Evolutionary conservation across 2,113 vertebrate species (phyloP).

Genomic region (Passerina amoena): DNA sequence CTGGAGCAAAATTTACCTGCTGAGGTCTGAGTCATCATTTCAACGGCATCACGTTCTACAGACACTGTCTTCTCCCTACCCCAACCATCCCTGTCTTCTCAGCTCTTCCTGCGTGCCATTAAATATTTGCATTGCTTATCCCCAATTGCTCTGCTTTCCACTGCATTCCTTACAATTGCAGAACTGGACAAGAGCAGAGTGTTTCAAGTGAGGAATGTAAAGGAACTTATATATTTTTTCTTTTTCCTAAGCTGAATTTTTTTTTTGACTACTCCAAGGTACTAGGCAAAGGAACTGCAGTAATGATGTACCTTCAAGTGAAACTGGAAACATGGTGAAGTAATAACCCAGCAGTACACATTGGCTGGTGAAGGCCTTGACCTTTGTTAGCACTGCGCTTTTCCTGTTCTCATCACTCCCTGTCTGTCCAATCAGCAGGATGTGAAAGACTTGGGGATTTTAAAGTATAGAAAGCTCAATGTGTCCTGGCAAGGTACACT

Average conservation of each 20-base stretch:
- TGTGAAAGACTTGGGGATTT: neutral
- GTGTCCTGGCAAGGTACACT: neutral
- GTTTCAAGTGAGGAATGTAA: neutral
- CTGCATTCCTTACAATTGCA: neutral
- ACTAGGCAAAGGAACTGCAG: neutral
- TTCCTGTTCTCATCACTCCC: neutral
- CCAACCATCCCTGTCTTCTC: neutral
- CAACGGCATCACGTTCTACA: neutral
- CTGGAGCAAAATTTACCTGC: slow-evolving; percentile 31
- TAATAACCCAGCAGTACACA: neutral
- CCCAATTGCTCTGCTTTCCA: neutral
- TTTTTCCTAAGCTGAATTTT: neutral
- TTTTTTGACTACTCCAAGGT: neutral
- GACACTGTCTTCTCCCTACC: neutral
- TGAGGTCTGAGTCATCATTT: slow-evolving; percentile 16
- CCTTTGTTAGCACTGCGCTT: neutral
- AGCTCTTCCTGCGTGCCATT: neutral
- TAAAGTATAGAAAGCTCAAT: neutral
- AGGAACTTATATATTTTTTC: neutral
- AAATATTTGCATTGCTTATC: neutral
- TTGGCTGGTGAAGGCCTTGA: neutral
- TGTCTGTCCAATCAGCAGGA: neutral
- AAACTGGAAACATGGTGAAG: neutral
- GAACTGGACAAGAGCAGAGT: neutral
- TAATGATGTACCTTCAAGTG: neutral